A percentile compares a stretch with the other conserved stretches of the same genome.
Conservation (phyloP, 2,888 invertebrate species). For the Timema cristinae region DNA sequence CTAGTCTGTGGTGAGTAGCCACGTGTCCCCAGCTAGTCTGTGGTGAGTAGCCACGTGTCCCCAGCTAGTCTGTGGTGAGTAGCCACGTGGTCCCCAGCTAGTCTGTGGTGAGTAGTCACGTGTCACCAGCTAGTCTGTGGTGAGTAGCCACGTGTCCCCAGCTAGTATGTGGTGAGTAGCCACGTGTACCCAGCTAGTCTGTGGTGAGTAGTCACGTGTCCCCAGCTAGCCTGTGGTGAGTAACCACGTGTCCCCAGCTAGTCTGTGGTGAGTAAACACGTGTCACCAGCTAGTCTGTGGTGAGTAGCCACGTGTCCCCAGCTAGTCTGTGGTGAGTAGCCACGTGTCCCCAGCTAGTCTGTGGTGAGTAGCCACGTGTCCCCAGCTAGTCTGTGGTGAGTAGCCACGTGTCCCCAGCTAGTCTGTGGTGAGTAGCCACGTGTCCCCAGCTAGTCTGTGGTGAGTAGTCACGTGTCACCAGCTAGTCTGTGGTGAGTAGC, state of each 20-base stretch:
- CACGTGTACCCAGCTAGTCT: neutral
- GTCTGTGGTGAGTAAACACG: neutral
- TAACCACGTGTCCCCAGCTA: neutral
- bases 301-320: neutral
- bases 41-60: neutral
- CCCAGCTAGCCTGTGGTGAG: neutral
- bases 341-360: too few species aligned
- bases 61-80: neutral
- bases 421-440: neutral
- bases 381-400: neutral
- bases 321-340: neutral
- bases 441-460: neutral
- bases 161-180: too few species aligned
- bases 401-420: too few species aligned
- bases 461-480: neutral
- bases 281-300: neutral
- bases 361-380: neutral
- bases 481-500: neutral
- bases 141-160: too few species aligned
- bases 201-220: neutral
- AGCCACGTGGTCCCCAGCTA: neutral
- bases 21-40: neutral
- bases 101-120: neutral
- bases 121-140: neutral
- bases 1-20: neutral